These are phyloP conservation scores for Ardeotis arabs DNA, from an alignment of 2,113 vertebrate genomes.

Conservation along the genomic window DNA sequence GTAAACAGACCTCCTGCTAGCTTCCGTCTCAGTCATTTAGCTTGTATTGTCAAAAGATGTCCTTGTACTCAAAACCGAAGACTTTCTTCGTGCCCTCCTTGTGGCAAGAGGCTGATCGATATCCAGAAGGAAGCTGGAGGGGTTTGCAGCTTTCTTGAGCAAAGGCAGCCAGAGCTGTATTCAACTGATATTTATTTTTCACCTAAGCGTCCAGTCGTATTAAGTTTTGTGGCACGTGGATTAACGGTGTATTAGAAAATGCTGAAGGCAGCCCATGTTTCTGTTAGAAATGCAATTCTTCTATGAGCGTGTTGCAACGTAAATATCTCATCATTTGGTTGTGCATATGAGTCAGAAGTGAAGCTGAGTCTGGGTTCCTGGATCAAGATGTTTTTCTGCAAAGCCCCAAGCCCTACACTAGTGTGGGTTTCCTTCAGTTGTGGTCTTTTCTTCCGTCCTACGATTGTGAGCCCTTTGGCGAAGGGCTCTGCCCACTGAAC, in stretches of 20 bases:
- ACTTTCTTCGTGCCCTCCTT: neutral
- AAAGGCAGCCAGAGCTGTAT: neutral
- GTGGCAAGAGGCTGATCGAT: neutral
- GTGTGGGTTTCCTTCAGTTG: neutral
- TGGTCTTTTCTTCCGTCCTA: neutral
- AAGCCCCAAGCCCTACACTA: neutral
- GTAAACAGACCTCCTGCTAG: neutral
- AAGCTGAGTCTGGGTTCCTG: neutral
- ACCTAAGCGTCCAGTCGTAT: neutral
- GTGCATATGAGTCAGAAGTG: neutral
- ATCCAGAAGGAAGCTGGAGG: neutral
- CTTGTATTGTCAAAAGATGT: neutral
- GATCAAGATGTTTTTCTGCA: neutral
- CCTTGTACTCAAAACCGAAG: no score
- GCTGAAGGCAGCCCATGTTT: neutral
- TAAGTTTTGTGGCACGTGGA: neutral
- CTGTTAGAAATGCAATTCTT: neutral
- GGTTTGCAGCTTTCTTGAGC: neutral
- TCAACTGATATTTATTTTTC: neutral
- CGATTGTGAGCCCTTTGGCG: neutral
- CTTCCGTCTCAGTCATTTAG: neutral
- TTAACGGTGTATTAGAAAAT: neutral
- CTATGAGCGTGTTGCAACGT: neutral
- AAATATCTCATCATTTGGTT: neutral
- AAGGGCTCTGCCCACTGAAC: neutral